Conservation (phyloP, 2,113 vertebrate genomes). For the Stegostoma tigrinum region DNA sequence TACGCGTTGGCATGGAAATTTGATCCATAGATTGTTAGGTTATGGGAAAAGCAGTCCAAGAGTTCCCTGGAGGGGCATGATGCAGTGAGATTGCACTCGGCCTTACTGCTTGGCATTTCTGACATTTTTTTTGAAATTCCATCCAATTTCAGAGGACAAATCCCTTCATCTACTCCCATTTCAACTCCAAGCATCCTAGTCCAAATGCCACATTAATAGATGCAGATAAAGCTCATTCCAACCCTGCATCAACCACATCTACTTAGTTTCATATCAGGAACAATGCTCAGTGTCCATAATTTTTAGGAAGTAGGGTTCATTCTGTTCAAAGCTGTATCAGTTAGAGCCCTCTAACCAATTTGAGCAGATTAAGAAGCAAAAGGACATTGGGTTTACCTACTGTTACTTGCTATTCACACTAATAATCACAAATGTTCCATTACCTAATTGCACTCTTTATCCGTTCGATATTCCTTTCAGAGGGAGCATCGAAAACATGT, state of each 20-base stretch:
- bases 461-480: background rate
- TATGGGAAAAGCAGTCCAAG: background rate
- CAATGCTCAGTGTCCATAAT: background rate
- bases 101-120: background rate
- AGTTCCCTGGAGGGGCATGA: background rate
- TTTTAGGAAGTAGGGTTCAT: background rate
- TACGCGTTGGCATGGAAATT: background rate
- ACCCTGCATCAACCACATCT: background rate
- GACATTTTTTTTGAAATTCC: background rate
- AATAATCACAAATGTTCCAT: background rate
- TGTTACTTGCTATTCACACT: background rate
- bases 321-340: background rate
- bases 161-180: background rate
- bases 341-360: background rate
- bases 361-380: background rate
- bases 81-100: background rate
- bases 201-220: background rate
- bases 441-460: background rate
- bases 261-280: background rate
- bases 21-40: background rate
- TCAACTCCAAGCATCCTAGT: background rate
- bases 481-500: background rate
- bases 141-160: background rate
- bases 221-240: background rate
- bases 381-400: background rate